Evolutionary conservation across 2,113 vertebrate genomes (phyloP), one percentile per base, ranked within the genome.

Genomic region (Melanotaenia duboulayi): DNA sequence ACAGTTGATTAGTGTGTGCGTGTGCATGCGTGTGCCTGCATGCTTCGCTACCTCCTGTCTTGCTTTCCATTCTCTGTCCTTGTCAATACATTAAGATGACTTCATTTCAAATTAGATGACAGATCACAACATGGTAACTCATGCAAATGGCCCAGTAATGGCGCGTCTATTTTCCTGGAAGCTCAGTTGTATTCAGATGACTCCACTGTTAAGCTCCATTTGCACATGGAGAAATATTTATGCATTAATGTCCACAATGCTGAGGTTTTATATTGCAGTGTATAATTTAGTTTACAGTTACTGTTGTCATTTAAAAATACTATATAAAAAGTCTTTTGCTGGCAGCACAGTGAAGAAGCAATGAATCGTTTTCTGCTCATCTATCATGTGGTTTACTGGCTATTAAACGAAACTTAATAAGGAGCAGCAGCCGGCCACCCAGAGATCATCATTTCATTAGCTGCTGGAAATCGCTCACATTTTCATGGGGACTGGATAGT

Each of bases 381-480:
- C 76, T 60, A 37, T 89, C 66, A 74, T 58, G 40, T 40, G 73
- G 58, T 67, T 81, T 82, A 56, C 13, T 80, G 71, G 78, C 81
- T 87, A 87, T 91, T 92, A 90, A 90, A 55, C 86, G 74, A 82
- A 90, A 70, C 52, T 66, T 90, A 89, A 90, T 88, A 65, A 81
- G 81, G 75, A 87, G 83, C 83, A 84, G 81, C 78, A 82, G 83
- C 81, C 82, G 65, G 78, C 84, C 78, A 86, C 75, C 85, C 74
- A 65, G 76, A 91, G 85, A 89, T 90, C 85, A 82, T 90, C 80
- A 84, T 89, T 90, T 84, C 81, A 89, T 91, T 90, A 89, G 65
- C 84, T 80, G 71, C 79, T 72, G 69, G 67, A 83, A 87, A 87
- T 71, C 66, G 49, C 71, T 84, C 80, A 71, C 79, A 85, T 90